Percentiles rank a stretch among this genome's conserved stretches.
Evolutionary conservation across 2,888 invertebrate species (phyloP).

Genomic region (Patella ulyssiponensis): DNA sequence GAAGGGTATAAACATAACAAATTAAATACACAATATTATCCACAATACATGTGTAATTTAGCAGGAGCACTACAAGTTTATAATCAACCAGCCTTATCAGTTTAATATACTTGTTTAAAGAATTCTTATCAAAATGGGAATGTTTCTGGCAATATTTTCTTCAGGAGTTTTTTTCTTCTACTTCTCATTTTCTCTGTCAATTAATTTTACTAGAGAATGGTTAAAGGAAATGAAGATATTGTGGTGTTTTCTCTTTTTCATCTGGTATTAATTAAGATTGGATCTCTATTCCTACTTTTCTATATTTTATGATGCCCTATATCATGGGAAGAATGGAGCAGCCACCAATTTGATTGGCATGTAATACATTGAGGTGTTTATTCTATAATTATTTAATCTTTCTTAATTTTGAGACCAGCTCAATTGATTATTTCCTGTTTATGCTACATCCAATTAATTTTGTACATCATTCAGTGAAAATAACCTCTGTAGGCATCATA

Average conservation of each 20-base stretch:
- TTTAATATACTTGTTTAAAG: constrained; percentile 9
- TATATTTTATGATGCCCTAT: constrained; percentile 13
- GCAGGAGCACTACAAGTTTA: constrained; percentile 12
- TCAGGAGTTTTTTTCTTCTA: neutral
- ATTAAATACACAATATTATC: constrained; percentile 14
- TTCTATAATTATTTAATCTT: constrained; percentile 10
- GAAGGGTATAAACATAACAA: constrained; percentile 24
- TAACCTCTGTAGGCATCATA: neutral
- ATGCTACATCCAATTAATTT: constrained; percentile 10
- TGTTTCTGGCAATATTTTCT: constrained; percentile 10
- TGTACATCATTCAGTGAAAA: constrained; percentile 3
- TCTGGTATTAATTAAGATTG: constrained; percentile 13
- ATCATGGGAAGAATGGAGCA: neutral
- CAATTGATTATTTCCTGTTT: constrained; percentile 13
- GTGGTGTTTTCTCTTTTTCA: constrained; percentile 5
- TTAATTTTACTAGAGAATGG: constrained; percentile 3
- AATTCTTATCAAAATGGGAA: constrained; percentile 10
- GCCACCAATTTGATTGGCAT: constrained; percentile 3
- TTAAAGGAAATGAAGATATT: constrained; percentile 11
- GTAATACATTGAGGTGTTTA: constrained; percentile 12
- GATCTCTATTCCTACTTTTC: neutral
- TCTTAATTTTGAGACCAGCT: constrained; percentile 5
- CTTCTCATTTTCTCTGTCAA: neutral
- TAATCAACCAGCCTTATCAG: constrained; percentile 8
- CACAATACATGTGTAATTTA: constrained; percentile 3